A percentile compares a stretch with the other conserved stretches of the same genome.
phyloP scores from a whole-genome alignment of 1,140 invertebrate genomes.

The Drosophila kohkoa region DNA sequence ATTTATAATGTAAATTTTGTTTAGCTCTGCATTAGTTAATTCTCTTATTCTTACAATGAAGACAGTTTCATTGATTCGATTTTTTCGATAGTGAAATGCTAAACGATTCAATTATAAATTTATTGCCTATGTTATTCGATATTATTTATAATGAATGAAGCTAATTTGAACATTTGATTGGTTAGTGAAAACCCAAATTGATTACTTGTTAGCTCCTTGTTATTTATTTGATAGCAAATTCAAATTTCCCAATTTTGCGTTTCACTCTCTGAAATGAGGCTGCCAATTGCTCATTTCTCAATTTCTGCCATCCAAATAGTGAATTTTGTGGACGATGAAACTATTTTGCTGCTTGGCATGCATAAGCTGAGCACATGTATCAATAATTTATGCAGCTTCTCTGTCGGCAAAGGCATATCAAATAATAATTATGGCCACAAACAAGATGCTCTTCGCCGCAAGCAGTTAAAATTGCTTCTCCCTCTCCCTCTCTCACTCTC shows the following conservation, averaged over 20 bases:
- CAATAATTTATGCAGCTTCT: slow-evolving; percentile 30
- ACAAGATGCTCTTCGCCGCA: slow-evolving; percentile 9
- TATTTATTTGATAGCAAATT: no score
- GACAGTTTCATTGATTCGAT: no score
- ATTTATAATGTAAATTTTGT: no score
- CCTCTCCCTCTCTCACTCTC: slow-evolving; percentile 14
- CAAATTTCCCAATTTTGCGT: not conserved
- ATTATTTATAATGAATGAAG: no score
- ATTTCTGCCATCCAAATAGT: not conserved
- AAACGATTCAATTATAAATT: no score
- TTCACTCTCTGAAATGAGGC: not conserved
- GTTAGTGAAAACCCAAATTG: no score
- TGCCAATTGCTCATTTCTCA: not conserved
- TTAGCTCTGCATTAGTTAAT: no score
- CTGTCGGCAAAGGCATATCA: slow-evolving; percentile 10
- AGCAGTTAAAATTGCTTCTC: slow-evolving; percentile 12
- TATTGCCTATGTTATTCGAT: no score
- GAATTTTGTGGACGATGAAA: not conserved
- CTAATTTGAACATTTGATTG: no score
- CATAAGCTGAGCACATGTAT: slow-evolving; percentile 14
- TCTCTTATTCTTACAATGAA: no score
- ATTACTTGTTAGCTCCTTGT: no score
- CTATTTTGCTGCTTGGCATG: not conserved
- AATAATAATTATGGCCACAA: slow-evolving; percentile 39
- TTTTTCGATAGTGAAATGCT: no score